A percentile compares a stretch with the other conserved stretches of the same genome.
phyloP scores from a whole-genome alignment of 1,140 invertebrate species.

The Brachionus plicatilis region DNA sequence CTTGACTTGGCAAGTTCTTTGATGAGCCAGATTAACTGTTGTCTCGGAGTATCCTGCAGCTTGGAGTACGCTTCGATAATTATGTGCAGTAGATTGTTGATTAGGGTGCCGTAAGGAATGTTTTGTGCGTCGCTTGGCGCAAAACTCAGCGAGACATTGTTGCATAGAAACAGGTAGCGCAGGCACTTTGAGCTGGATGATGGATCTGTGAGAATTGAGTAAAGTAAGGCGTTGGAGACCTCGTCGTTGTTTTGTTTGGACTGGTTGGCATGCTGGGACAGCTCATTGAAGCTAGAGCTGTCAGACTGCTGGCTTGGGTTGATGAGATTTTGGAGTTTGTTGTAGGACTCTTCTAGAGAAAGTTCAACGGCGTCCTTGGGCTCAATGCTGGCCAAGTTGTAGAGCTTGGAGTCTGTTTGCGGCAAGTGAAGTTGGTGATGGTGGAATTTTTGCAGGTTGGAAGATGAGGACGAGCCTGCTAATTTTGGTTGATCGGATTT shows the following conservation, averaged over 20 bases:
- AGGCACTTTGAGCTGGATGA: not conserved
- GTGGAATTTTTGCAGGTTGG: slow-evolving; percentile 11
- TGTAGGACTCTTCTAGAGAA: slow-evolving; percentile 18
- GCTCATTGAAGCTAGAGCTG: slow-evolving; percentile 11
- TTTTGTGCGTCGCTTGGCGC: not conserved
- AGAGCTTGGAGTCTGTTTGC: not conserved
- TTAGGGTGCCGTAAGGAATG: not conserved
- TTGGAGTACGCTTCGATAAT: slow-evolving; percentile 14
- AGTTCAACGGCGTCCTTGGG: not conserved
- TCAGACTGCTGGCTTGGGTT: not conserved
- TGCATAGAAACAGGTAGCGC: slow-evolving; percentile 7
- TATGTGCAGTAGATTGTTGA: slow-evolving; percentile 20
- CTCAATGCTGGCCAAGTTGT: not conserved
- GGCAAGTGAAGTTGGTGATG: slow-evolving; percentile 27
- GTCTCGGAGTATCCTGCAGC: slow-evolving; percentile 3
- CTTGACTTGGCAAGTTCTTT: slow-evolving; percentile 82
- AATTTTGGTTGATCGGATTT: slow-evolving; percentile 18
- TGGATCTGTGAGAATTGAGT: slow-evolving; percentile 24
- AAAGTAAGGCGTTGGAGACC: slow-evolving; percentile 27
- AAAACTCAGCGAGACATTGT: slow-evolving; percentile 28
- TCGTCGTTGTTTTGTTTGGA: slow-evolving; percentile 27
- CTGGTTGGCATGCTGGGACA: slow-evolving; percentile 9
- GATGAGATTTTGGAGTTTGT: slow-evolving; percentile 30
- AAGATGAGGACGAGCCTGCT: not conserved
- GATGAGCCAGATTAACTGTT: slow-evolving; percentile 56